phyloP scores from a whole-genome alignment of 2,888 invertebrate genomes.

The Erebia epiphron region DNA sequence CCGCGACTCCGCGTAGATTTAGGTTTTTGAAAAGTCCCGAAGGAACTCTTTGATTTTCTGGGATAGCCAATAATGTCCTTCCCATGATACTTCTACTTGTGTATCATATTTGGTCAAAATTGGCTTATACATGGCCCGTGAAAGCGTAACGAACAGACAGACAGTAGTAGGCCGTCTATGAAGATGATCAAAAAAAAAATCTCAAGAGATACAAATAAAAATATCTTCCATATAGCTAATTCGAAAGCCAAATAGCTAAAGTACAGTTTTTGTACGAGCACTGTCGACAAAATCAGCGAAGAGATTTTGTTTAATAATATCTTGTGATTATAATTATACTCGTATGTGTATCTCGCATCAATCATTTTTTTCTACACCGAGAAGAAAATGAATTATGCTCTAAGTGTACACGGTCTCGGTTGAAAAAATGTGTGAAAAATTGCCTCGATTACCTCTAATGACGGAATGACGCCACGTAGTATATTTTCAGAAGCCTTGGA shows the following conservation, averaged over 20 bases:
- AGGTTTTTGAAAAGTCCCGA: too few relatives aligned
- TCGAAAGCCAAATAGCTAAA: constrained; percentile 23
- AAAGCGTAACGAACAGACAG: too few relatives aligned
- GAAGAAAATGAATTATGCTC: constrained; percentile 68
- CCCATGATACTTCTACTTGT: too few relatives aligned
- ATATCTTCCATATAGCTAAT: constrained; percentile 29
- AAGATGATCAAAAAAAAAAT: constrained; percentile 17
- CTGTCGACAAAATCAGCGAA: background rate
- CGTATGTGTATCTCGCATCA: constrained; percentile 59
- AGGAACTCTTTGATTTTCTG: too few relatives aligned
- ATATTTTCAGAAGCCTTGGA: constrained; percentile 57
- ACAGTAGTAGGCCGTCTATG: too few relatives aligned
- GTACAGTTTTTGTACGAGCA: constrained; percentile 19
- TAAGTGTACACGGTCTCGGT: constrained; percentile 62
- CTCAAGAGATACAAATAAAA: constrained; percentile 27
- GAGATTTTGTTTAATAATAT: constrained; percentile 19
- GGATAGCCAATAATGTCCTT: too few relatives aligned
- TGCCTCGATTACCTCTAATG: constrained; percentile 70
- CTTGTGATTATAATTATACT: constrained; percentile 21
- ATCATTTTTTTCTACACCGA: constrained; percentile 69
- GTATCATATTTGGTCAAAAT: too few relatives aligned
- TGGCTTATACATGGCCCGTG: too few relatives aligned
- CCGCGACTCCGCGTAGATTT: too few relatives aligned
- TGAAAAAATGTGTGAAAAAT: constrained; percentile 76
- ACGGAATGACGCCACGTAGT: constrained; percentile 57